Evolutionary conservation across 2,888 invertebrate species (phyloP).

Genomic region (Nemotelus pantherinus): DNA sequence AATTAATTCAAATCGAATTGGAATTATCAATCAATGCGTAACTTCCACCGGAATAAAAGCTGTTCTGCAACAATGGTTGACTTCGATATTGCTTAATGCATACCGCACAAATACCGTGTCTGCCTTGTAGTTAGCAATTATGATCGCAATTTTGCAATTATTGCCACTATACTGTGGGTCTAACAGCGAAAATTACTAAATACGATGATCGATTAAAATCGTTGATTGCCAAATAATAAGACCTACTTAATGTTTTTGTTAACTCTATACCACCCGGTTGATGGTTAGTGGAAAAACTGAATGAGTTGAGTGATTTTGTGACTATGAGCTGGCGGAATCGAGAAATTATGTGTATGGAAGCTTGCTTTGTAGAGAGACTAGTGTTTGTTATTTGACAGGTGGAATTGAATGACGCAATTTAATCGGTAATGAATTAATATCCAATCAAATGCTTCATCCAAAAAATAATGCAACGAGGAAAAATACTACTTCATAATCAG

Average conservation of each 20-base stretch:
- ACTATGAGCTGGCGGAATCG: too few relatives aligned
- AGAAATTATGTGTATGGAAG: too few relatives aligned
- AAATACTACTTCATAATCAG: too few relatives aligned
- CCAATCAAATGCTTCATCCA: too few relatives aligned
- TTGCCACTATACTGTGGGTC: not conserved
- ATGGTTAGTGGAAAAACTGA: too few relatives aligned
- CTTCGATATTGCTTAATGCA: slow-evolving; percentile 3
- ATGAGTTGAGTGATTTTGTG: too few relatives aligned
- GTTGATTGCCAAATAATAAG: slow-evolving; percentile 34
- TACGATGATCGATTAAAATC: not conserved
- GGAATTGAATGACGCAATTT: too few relatives aligned
- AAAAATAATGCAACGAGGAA: too few relatives aligned
- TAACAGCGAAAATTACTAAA: slow-evolving; percentile 20
- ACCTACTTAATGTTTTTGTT: slow-evolving; percentile 24
- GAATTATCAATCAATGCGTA: slow-evolving; percentile 20
- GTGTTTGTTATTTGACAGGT: too few relatives aligned
- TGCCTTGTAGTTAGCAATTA: slow-evolving; percentile 25
- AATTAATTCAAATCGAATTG: not conserved
- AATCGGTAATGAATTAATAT: too few relatives aligned
- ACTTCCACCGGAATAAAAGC: not conserved
- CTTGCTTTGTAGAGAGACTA: too few relatives aligned
- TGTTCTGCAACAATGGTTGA: not conserved
- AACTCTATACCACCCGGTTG: not conserved
- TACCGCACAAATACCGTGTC: not conserved
- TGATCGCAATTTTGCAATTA: slow-evolving; percentile 25